phyloP scores from a whole-genome alignment of 1,140 invertebrate genomes.

The Drosophila funebris region DNA sequence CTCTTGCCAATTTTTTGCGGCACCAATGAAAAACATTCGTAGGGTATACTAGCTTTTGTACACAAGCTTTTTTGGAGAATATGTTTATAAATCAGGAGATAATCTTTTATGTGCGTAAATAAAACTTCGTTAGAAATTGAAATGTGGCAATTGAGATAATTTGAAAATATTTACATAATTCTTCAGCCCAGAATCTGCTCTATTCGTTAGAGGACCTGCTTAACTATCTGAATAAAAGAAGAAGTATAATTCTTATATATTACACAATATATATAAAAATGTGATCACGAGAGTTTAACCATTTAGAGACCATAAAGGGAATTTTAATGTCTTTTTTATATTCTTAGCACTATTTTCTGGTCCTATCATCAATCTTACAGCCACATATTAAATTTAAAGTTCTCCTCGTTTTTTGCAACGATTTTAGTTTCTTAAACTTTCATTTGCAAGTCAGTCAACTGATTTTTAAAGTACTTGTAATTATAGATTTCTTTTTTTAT shows the following conservation, averaged over 20 bases:
- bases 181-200: no score
- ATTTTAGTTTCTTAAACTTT: constrained; percentile 22
- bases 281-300: no score
- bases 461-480: neutral
- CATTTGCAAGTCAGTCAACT: neutral
- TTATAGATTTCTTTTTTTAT: constrained; percentile 6
- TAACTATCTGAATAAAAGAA: no score
- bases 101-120: neutral
- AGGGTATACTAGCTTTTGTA: neutral
- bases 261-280: no score
- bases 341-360: neutral
- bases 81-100: neutral
- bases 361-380: constrained; percentile 37
- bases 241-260: no score
- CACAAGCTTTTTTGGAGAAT: neutral
- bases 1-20: constrained; percentile 33
- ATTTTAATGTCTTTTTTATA: neutral
- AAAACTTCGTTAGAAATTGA: neutral
- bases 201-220: no score
- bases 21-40: neutral
- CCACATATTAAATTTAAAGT: constrained; percentile 22
- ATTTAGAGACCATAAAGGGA: neutral
- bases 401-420: neutral
- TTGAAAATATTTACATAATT: neutral
- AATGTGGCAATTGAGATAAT: neutral